Evolutionary conservation across 1,140 invertebrate genomes (phyloP).

Genomic region (Papilio glaucus): DNA sequence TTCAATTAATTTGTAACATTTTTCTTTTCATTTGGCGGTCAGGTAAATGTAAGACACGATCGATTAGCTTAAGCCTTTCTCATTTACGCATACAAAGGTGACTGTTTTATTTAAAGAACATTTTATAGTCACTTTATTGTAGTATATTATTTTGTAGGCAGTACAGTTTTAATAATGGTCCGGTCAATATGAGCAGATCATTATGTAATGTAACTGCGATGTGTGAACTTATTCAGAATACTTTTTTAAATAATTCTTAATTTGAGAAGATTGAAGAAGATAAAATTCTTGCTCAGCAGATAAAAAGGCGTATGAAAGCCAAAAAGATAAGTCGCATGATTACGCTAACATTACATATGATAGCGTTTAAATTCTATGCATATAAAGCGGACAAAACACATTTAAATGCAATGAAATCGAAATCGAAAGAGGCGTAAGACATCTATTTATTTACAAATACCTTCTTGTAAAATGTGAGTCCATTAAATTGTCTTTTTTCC

Average conservation of each 20-base stretch:
- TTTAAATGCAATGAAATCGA: conserved; percentile 2
- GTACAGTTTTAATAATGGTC: not conserved
- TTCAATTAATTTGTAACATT: not conserved
- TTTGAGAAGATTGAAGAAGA: not conserved
- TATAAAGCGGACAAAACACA: not conserved
- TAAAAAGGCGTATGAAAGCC: too few relatives aligned
- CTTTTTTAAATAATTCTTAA: not conserved
- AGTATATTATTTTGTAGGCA: not conserved
- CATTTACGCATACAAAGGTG: not conserved
- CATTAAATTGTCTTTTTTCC: too few relatives aligned
- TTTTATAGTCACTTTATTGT: not conserved
- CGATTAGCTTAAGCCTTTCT: not conserved
- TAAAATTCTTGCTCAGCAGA: not conserved
- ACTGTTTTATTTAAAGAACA: not conserved
- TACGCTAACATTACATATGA: not conserved
- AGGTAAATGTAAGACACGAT: not conserved
- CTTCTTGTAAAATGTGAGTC: not conserved
- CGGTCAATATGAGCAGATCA: not conserved
- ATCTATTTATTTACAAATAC: not conserved
- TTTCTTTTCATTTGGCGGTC: not conserved
- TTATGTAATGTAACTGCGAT: not conserved
- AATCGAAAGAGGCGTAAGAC: not conserved
- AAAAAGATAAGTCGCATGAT: too few relatives aligned
- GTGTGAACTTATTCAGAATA: not conserved
- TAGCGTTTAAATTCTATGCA: not conserved